Evolutionary conservation across 2,888 invertebrate species (phyloP).

Genomic region (Scaptodrosophila latifasciaeformis): DNA sequence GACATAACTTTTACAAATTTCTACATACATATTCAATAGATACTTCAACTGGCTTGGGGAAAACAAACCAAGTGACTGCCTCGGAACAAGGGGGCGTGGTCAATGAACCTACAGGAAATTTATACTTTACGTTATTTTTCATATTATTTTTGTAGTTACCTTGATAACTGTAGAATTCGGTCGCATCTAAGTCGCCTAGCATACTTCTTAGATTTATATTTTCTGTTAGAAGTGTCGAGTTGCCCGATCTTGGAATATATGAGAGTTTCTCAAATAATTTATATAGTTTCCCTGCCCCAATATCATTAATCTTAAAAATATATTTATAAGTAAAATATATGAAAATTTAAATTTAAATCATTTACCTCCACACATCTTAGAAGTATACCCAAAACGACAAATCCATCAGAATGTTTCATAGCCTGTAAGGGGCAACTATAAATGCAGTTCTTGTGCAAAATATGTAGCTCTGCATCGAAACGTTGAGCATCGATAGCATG

Average conservation of each 20-base stretch:
- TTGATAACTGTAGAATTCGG: too few species aligned
- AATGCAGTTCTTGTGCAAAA: slow-evolving; percentile 45
- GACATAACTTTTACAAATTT: neutral
- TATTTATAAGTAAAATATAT: too few species aligned
- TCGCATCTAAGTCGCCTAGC: too few species aligned
- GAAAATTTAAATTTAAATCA: slow-evolving; percentile 51
- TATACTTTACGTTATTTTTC: neutral
- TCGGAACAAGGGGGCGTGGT: slow-evolving; percentile 83
- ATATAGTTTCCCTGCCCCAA: slow-evolving; percentile 60
- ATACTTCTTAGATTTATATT: neutral
- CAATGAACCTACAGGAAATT: slow-evolving; percentile 77
- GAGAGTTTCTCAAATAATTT: too few species aligned
- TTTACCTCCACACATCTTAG: slow-evolving; percentile 26
- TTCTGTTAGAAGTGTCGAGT: too few species aligned
- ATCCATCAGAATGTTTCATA: slow-evolving; percentile 33
- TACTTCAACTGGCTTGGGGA: slow-evolving; percentile 38
- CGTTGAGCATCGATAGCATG: slow-evolving; percentile 29
- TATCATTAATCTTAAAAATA: too few species aligned
- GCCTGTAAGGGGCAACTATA: slow-evolving; percentile 34
- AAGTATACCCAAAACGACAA: slow-evolving; percentile 43
- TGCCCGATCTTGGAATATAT: too few species aligned
- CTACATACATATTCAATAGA: slow-evolving; percentile 29
- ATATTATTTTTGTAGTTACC: neutral
- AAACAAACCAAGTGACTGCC: slow-evolving; percentile 77
- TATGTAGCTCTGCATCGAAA: slow-evolving; percentile 47